Evolutionary conservation across 2,888 invertebrate genomes (phyloP), one percentile per base, ranked within the genome.

Genomic region (Megastigmus dorsalis): DNA sequence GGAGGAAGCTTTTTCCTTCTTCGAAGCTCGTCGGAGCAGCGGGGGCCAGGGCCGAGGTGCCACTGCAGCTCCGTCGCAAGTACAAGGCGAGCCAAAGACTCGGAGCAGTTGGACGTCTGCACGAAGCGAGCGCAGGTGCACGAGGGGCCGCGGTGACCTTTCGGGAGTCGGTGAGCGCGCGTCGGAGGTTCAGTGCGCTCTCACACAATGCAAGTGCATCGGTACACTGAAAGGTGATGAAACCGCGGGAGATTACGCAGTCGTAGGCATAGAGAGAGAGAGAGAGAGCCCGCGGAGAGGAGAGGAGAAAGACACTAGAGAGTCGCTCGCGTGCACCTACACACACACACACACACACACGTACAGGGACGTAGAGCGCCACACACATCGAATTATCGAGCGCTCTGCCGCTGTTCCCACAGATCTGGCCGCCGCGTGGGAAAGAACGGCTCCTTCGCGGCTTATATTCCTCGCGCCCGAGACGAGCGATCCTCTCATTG

Each of bases 241-340:
- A 84, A 83, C 79, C n/a, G 77, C 55, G 60, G 76, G 69, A 74
- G 80, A 79, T 81, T 80, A 80, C 80, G 79, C 79, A 81, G 79
- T 69, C 70, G 74, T 70, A 13, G 6, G 2, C n/a, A n/a, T 0
- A 20, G 52, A 13, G 28, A 26, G 28, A n/a, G 15, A 26, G 52
- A 52, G 52, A 13, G 30, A 52, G 26, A 52, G 52, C 26, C 9
- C 33, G 57, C 54, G 41, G 30, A 30, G 18, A 26, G 10, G 18
- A 10, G 52, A 23, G 30, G n/a, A n/a, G n/a, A n/a, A n/a, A n/a
- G n/a, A n/a, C n/a, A n/a, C n/a, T n/a, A n/a, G n/a, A n/a, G n/a
- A n/a, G n/a, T n/a, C n/a, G n/a, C n/a, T n/a, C n/a, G n/a, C n/a
- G n/a, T n/a, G n/a, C n/a, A n/a, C n/a, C n/a, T n/a, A n/a, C n/a